Evolutionary conservation across 1,140 invertebrate genomes (phyloP).

Genomic region (Rhopalosiphum padi): DNA sequence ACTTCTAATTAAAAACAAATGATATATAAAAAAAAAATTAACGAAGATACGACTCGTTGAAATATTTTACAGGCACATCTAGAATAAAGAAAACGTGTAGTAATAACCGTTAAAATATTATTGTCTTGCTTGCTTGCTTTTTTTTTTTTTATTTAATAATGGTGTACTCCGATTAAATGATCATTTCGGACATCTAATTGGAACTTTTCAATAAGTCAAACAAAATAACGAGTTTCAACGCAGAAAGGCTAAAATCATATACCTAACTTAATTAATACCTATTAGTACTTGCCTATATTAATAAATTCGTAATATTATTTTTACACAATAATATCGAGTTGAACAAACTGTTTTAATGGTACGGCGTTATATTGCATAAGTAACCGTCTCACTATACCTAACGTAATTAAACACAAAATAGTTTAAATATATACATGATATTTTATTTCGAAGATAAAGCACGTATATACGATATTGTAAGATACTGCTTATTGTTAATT

Average conservation of each 20-base stretch:
- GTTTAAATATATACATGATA: constrained; percentile 12
- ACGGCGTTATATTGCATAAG: not conserved
- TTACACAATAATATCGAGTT: constrained; percentile 20
- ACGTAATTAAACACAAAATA: constrained; percentile 24
- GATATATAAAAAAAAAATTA: not conserved
- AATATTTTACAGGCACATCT: not conserved
- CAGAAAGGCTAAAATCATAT: not conserved
- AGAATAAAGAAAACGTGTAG: not conserved
- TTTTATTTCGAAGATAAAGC: constrained; percentile 23
- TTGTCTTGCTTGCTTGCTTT: not conserved
- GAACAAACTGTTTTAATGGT: constrained; percentile 23
- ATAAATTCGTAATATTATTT: not conserved
- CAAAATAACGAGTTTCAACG: not conserved
- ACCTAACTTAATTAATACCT: not conserved
- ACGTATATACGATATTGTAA: constrained; percentile 15
- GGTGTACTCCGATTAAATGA: not conserved
- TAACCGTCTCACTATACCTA: not conserved
- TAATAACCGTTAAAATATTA: not conserved
- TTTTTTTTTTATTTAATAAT: not conserved
- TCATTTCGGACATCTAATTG: not conserved
- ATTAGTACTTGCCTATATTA: not conserved
- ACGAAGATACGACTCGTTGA: not conserved
- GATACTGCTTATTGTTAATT: not conserved
- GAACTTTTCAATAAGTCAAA: not conserved
- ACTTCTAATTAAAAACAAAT: not conserved